Percentiles rank a stretch among this genome's conserved stretches.
Evolutionary conservation across 2,113 vertebrate genomes (phyloP).

Genomic region (Pluvialis apricaria): DNA sequence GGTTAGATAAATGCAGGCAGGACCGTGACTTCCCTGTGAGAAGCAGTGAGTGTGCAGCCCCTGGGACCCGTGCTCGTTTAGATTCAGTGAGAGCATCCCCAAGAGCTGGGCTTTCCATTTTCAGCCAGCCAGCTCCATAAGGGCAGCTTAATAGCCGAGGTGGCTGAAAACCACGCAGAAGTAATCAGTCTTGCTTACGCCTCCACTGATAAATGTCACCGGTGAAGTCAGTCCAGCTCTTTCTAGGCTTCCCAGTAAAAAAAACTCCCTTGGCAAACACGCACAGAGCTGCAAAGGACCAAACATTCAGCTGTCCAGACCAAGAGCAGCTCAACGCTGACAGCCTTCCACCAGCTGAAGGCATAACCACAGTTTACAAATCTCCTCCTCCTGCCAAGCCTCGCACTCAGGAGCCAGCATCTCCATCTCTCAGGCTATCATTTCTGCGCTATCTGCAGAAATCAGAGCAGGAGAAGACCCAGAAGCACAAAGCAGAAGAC

Average conservation of each 20-base stretch:
- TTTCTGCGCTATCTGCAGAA: not conserved
- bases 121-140: not conserved
- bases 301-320: not conserved
- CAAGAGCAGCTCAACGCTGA: not conserved
- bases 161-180: not conserved
- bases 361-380: not conserved
- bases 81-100: not conserved
- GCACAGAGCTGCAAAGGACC: not conserved
- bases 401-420: not conserved
- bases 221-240: not conserved
- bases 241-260: not conserved
- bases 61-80: not conserved
- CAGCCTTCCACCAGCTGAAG: not conserved
- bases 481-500: not conserved
- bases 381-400: not conserved
- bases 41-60: not conserved
- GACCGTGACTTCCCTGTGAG: not conserved
- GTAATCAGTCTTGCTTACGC: not conserved
- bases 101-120: not conserved
- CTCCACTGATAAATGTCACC: not conserved
- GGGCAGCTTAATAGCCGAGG: not conserved
- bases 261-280: not conserved
- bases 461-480: not conserved
- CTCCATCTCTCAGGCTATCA: not conserved
- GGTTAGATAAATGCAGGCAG: not conserved